These are phyloP conservation scores for Drosophila vallismaia DNA, from an alignment of 2,888 invertebrate genomes.

Conservation along the genomic window DNA sequence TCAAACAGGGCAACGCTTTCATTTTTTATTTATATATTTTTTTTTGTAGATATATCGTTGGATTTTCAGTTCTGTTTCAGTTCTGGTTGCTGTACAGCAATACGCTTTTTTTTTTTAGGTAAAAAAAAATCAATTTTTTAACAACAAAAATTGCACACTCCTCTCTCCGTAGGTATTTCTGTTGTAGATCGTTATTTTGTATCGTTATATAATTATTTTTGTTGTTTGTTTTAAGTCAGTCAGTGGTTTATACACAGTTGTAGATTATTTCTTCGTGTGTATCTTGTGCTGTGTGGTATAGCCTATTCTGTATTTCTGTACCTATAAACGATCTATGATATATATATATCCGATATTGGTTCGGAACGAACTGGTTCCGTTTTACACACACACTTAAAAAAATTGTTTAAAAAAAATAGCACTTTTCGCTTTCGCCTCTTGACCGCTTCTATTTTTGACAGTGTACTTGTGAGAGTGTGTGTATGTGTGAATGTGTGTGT, in stretches of 20 bases:
- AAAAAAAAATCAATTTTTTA: background rate
- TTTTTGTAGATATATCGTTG: conserved; percentile 22
- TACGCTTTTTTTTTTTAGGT: conserved; percentile 3
- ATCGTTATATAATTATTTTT: conserved; percentile 38
- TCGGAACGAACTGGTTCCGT: conserved; percentile 8
- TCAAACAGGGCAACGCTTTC: conserved; percentile 70
- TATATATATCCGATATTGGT: background rate
- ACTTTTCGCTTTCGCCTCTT: conserved; percentile 8
- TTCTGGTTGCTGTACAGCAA: conserved; percentile 40
- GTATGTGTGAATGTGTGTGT: conserved; percentile 24
- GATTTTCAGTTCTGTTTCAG: conserved; percentile 27
- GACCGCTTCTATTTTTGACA: conserved; percentile 4
- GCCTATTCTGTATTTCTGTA: conserved; percentile 11
- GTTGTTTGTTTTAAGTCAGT: conserved; percentile 13
- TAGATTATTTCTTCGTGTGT: background rate
- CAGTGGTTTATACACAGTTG: background rate
- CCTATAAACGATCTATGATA: conserved; percentile 14
- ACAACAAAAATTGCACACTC: conserved; percentile 43
- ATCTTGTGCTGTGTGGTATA: conserved; percentile 23
- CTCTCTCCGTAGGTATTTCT: conserved; percentile 1
- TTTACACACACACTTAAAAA: conserved; percentile 36
- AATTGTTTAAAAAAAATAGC: conserved; percentile 19
- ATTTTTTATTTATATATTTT: conserved; percentile 24
- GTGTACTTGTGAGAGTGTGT: conserved; percentile 18
- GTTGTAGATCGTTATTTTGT: conserved; percentile 6